Percentiles rank a stretch among this genome's conserved stretches.
These are phyloP conservation scores for Thripadectes ignobilis DNA, from an alignment of 2,797 vertebrate species.

Conservation along the genomic window DNA sequence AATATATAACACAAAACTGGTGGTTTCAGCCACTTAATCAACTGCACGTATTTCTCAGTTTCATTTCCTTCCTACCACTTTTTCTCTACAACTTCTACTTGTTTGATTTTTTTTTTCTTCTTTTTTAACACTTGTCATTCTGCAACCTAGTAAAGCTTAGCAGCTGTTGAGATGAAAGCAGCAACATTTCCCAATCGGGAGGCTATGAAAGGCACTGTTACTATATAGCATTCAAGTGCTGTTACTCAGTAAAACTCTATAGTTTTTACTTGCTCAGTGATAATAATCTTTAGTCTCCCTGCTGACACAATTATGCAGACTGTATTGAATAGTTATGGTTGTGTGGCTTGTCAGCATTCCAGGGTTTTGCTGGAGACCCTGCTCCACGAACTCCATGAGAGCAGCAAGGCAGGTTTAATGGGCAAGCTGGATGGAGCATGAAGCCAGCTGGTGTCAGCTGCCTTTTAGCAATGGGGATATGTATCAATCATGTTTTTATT, in stretches of 20 bases:
- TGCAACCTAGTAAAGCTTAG: slow-evolving; percentile 36
- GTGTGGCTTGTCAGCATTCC: slow-evolving; percentile 31
- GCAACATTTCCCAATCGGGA: slow-evolving; percentile 21
- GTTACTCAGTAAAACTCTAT: not conserved
- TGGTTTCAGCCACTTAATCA: slow-evolving; percentile 57
- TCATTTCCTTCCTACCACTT: slow-evolving; percentile 18
- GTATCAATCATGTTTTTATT: slow-evolving; percentile 40
- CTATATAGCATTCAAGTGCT: not conserved
- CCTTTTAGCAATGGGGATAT: slow-evolving; percentile 14
- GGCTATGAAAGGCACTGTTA: not conserved
- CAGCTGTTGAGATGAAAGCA: slow-evolving; percentile 49
- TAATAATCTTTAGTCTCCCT: slow-evolving; percentile 15
- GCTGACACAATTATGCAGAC: slow-evolving; percentile 1
- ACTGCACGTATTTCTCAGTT: slow-evolving; percentile 43
- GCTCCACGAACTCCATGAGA: slow-evolving; percentile 24
- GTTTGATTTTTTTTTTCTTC: not conserved
- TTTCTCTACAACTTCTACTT: not conserved
- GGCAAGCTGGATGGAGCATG: slow-evolving; percentile 47
- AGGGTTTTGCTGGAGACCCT: slow-evolving; percentile 17
- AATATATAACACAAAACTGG: slow-evolving; percentile 58
- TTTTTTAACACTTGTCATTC: not conserved
- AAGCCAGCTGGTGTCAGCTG: slow-evolving; percentile 65
- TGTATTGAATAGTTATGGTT: slow-evolving; percentile 17
- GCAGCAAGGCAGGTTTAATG: slow-evolving; percentile 52
- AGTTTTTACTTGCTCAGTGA: slow-evolving; percentile 3